phyloP scores from a whole-genome alignment of 2,888 invertebrate genomes.

The Argyresthia goedartella region DNA sequence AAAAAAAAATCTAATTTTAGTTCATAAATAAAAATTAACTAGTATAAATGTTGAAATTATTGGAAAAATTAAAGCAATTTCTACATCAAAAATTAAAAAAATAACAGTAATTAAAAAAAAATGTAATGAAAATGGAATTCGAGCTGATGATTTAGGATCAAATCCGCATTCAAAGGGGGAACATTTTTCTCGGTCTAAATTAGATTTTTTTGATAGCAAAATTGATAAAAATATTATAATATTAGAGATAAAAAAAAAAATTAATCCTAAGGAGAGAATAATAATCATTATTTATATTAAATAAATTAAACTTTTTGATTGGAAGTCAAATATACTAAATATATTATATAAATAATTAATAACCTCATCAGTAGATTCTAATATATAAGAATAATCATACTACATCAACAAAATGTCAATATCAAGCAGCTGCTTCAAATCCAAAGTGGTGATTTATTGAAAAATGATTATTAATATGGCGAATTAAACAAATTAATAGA shows the following conservation, averaged over 20 bases:
- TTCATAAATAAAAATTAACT: conserved; percentile 34
- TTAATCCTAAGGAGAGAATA: conserved; percentile 30
- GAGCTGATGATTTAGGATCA: conserved; percentile 43
- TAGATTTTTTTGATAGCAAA: conserved; percentile 70
- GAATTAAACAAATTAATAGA: conserved; percentile 34
- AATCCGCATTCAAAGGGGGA: conserved; percentile 72
- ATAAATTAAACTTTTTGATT: conserved; percentile 73
- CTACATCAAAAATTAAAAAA: conserved; percentile 81
- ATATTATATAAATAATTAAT: conserved; percentile 76
- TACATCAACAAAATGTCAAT: conserved; percentile 53
- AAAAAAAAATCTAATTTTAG: conserved; percentile 42
- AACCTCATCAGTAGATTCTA: conserved; percentile 78
- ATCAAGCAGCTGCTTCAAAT: conserved; percentile 52
- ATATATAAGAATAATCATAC: conserved; percentile 57
- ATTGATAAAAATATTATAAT: conserved; percentile 61
- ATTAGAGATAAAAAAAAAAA: conserved; percentile 49
- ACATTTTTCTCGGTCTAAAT: conserved; percentile 72
- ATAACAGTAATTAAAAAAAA: conserved; percentile 78
- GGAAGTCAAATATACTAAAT: conserved; percentile 79
- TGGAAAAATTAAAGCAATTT: conserved; percentile 75
- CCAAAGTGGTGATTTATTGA: conserved; percentile 45
- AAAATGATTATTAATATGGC: conserved; percentile 37
- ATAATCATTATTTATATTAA: conserved; percentile 73
- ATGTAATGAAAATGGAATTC: conserved; percentile 52
- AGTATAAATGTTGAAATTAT: conserved; percentile 52